These are phyloP conservation scores for Phallusia fumigata DNA, from an alignment of 23 tunicate species.

Conservation along the genomic window DNA sequence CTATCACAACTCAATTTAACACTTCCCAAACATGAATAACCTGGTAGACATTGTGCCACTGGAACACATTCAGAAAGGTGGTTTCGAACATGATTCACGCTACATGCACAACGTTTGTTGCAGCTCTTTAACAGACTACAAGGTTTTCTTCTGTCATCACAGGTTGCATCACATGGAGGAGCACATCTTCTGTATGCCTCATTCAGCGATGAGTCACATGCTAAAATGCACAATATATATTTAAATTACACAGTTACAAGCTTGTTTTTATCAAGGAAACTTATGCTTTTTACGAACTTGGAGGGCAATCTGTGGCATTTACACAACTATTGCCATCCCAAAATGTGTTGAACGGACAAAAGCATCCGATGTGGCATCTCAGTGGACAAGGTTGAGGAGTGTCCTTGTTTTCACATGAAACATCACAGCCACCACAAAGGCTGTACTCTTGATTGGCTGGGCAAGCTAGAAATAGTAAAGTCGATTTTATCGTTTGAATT, in stretches of 20 bases:
- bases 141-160: constrained; percentile 12
- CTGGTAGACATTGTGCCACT: background rate
- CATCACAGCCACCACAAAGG: constrained; percentile 7
- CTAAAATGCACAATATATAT: too few relatives aligned
- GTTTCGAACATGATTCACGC: background rate
- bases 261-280: too few relatives aligned
- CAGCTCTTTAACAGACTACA: constrained; percentile 19
- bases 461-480: background rate
- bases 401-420: constrained; percentile 10
- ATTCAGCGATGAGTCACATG: background rate
- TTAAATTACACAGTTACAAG: too few relatives aligned
- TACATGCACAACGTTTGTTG: constrained; percentile 21
- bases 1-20: too few relatives aligned
- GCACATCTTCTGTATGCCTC: constrained; percentile 28
- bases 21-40: too few relatives aligned
- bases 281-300: background rate
- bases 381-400: constrained; percentile 2
- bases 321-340: constrained; percentile 23
- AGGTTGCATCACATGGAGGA: constrained; percentile 31
- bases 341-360: constrained; percentile 22
- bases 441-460: constrained; percentile 1
- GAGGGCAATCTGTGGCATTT: constrained; percentile 19
- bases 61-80: background rate
- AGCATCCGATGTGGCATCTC: constrained; percentile 10
- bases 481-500: too few relatives aligned